These are phyloP conservation scores for Rallus limicola DNA, from an alignment of 2,113 vertebrate genomes.

Conservation along the genomic window DNA sequence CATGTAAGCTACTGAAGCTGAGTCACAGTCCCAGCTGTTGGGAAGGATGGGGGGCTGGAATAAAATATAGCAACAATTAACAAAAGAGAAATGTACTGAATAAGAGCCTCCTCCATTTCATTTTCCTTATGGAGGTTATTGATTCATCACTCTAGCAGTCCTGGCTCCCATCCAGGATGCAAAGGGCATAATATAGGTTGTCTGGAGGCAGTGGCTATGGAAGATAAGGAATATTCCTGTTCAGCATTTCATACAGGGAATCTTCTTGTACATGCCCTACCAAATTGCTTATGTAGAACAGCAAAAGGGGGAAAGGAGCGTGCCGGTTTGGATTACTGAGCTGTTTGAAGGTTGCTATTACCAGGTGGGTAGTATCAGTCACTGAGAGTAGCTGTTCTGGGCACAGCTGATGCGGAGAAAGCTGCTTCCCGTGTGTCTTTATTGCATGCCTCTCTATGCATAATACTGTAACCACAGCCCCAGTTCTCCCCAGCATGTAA, in stretches of 20 bases:
- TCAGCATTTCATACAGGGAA: background rate
- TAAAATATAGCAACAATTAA: slow-evolving; percentile 60
- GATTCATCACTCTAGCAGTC: slow-evolving; percentile 30
- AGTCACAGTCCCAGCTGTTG: background rate
- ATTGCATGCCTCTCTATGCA: background rate
- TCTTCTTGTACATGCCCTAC: background rate
- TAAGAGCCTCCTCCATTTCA: slow-evolving; percentile 48
- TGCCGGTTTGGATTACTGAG: background rate
- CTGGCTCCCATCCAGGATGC: slow-evolving; percentile 23
- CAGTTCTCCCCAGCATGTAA: background rate
- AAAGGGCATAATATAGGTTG: slow-evolving; percentile 26
- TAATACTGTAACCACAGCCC: background rate
- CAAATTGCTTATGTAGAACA: background rate
- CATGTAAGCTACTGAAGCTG: slow-evolving; percentile 2
- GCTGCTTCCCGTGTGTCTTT: background rate
- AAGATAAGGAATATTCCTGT: slow-evolving; percentile 1
- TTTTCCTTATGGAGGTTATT: slow-evolving; percentile 56
- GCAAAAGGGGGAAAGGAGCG: background rate
- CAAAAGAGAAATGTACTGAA: slow-evolving; percentile 32
- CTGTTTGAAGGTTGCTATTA: slow-evolving; percentile 40
- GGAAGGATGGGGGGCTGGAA: background rate
- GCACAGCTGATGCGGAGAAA: background rate
- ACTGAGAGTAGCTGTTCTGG: background rate
- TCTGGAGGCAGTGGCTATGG: slow-evolving; percentile 16
- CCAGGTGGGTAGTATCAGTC: background rate